Evolutionary conservation across 2,888 invertebrate genomes (phyloP).

Genomic region (Glyphotaelius pellucidus): DNA sequence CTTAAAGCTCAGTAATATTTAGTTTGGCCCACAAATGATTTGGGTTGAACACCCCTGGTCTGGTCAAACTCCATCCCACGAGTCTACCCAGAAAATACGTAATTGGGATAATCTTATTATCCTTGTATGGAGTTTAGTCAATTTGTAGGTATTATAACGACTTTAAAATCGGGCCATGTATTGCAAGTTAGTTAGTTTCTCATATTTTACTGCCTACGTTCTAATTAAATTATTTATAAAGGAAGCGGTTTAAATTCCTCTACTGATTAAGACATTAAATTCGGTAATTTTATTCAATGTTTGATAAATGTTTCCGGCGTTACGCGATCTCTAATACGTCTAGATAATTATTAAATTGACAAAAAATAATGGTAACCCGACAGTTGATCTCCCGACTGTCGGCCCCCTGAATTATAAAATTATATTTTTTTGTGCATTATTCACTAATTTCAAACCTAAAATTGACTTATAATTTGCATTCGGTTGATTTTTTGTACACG

Average conservation of each 20-base stretch:
- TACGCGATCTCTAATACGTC: background rate
- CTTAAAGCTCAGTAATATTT: no score
- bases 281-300: background rate
- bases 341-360: background rate
- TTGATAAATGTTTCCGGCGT: background rate
- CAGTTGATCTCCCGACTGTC: no score
- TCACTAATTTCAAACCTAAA: no score
- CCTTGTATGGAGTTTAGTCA: background rate
- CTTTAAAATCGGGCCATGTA: background rate
- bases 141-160: background rate
- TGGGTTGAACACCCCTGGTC: background rate
- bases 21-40: no score
- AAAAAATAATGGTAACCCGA: background rate
- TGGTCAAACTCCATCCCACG: background rate
- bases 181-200: background rate
- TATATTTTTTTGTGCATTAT: no score
- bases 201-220: background rate
- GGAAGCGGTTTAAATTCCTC: background rate
- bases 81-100: background rate
- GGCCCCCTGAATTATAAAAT: no score
- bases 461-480: no score
- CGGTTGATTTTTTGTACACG: no score
- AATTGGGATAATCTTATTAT: background rate
- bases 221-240: background rate
- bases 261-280: background rate